These are phyloP conservation scores for Archilochus colubris DNA, from an alignment of 2,113 vertebrate species.

Conservation along the genomic window DNA sequence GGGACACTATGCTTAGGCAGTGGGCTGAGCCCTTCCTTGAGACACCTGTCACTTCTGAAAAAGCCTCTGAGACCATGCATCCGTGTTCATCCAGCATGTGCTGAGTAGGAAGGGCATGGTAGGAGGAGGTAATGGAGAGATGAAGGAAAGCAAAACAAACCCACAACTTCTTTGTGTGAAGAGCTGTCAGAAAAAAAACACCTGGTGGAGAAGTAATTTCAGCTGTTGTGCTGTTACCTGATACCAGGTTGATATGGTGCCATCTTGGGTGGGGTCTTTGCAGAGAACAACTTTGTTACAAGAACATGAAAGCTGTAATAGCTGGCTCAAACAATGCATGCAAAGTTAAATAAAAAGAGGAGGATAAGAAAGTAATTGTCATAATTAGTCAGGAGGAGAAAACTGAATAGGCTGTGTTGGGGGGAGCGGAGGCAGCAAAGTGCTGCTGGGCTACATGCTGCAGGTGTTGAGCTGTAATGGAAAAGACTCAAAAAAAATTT, in stretches of 20 bases:
- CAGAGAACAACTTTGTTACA: background rate
- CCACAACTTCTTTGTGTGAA: background rate
- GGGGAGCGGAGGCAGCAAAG: background rate
- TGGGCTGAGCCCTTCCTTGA: background rate
- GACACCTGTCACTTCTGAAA: background rate
- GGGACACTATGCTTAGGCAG: background rate
- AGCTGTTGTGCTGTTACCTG: background rate
- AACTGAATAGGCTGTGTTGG: background rate
- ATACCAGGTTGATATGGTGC: background rate
- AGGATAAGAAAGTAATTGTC: slow-evolving; percentile 41
- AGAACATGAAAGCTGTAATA: background rate
- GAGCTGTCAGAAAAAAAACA: background rate
- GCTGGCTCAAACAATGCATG: background rate
- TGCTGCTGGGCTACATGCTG: background rate
- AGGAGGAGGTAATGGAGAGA: background rate
- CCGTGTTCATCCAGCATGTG: accelerated
- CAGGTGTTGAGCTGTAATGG: slow-evolving; percentile 40
- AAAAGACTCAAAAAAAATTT: background rate
- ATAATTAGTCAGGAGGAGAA: slow-evolving; percentile 50
- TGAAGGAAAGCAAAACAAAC: background rate
- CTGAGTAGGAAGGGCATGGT: background rate
- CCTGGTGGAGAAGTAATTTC: background rate
- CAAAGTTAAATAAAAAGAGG: slow-evolving; percentile 14
- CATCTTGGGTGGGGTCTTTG: background rate
- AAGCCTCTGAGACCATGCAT: background rate